These are phyloP conservation scores for Motacilla alba DNA, from an alignment of 2,113 vertebrate genomes.

Conservation along the genomic window DNA sequence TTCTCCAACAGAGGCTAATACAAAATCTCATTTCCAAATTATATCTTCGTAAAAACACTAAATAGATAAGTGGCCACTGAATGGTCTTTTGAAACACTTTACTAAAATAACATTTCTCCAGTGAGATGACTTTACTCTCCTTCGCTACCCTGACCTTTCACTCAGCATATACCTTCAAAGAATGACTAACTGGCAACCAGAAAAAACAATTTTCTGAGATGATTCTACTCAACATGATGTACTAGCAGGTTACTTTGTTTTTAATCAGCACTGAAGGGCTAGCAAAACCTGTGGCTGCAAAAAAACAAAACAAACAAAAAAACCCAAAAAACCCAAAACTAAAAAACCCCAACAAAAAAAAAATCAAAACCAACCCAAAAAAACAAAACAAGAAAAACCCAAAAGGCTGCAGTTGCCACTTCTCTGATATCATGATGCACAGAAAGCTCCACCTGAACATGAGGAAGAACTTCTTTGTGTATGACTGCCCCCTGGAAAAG, in stretches of 20 bases:
- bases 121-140: background rate
- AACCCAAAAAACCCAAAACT: background rate
- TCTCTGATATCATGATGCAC: background rate
- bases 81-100: fast-evolving
- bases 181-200: background rate
- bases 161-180: background rate
- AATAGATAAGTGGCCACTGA: background rate
- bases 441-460: background rate
- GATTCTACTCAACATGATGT: background rate
- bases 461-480: background rate
- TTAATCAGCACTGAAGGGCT: background rate
- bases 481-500: background rate
- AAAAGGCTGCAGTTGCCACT: background rate
- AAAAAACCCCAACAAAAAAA: background rate
- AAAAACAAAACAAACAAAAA: background rate
- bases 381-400: background rate
- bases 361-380: background rate
- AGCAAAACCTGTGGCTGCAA: background rate
- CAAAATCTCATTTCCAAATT: background rate
- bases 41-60: background rate
- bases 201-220: background rate
- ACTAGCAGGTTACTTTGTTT: background rate
- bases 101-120: background rate
- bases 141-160: background rate
- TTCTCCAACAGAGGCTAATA: background rate